phyloP scores from a whole-genome alignment of 2,797 vertebrate species.

The Macropodus opercularis region DNA sequence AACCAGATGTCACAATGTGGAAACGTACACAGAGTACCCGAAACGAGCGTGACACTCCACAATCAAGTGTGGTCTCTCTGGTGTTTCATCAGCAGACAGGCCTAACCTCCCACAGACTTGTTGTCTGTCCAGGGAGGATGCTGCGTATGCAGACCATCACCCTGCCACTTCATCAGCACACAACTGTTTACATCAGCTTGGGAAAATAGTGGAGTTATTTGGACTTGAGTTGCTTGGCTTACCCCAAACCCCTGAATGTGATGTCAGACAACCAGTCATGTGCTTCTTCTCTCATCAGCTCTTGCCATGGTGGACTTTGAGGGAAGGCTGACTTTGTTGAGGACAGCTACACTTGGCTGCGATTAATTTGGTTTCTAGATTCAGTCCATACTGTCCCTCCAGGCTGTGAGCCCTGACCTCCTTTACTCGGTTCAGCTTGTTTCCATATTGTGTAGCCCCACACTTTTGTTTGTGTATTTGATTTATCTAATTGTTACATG shows the following conservation, averaged over 20 bases:
- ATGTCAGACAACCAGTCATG: constrained; percentile 36
- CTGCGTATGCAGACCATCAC: constrained; percentile 47
- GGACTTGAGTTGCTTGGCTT: constrained; percentile 45
- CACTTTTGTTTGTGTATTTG: constrained; percentile 61
- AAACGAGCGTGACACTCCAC: constrained; percentile 42
- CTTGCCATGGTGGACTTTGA: constrained; percentile 26
- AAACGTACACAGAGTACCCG: constrained; percentile 40
- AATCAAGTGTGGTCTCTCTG: constrained; percentile 45
- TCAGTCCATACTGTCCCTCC: constrained; percentile 35
- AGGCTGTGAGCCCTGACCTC: constrained; percentile 25
- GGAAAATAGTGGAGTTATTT: constrained; percentile 56
- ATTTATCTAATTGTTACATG: constrained; percentile 67
- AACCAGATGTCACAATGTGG: constrained; percentile 54
- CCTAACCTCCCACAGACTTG: constrained; percentile 32
- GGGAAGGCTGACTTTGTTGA: constrained; percentile 48
- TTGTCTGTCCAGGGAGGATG: constrained; percentile 38
- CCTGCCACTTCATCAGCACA: constrained; percentile 57
- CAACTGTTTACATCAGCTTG: constrained; percentile 66
- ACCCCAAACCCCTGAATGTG: constrained; percentile 34
- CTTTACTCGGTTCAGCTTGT: constrained; percentile 41
- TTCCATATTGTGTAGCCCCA: constrained; percentile 57
- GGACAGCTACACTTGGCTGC: constrained; percentile 39
- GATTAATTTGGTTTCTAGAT: constrained; percentile 47
- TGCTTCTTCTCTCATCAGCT: constrained; percentile 33
- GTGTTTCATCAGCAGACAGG: constrained; percentile 48